A percentile compares a stretch with the other conserved stretches of the same genome.
phyloP scores from a whole-genome alignment of 2,888 invertebrate genomes.

The Amphipyra tragopoginis region DNA sequence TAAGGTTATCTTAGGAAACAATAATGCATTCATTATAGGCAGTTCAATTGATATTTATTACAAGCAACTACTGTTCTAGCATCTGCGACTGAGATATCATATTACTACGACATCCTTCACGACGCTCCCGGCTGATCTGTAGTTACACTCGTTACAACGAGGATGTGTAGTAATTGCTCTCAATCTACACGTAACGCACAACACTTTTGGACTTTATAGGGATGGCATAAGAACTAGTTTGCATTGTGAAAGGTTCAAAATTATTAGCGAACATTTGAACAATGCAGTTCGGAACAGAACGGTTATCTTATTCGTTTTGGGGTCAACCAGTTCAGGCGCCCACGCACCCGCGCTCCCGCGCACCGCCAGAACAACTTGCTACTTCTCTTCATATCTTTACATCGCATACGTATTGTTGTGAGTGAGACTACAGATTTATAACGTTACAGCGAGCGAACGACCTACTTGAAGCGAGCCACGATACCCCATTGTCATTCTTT shows the following conservation, averaged over 20 bases:
- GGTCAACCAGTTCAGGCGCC: conserved; percentile 64
- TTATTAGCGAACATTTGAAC: conserved; percentile 35
- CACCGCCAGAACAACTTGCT: background rate
- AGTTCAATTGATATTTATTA: no score
- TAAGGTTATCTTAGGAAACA: no score
- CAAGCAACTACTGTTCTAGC: background rate
- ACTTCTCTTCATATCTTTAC: conserved; percentile 10
- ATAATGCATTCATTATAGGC: no score
- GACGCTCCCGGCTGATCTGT: conserved; percentile 2
- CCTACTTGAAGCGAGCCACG: background rate
- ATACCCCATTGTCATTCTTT: conserved; percentile 13
- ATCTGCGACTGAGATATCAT: background rate
- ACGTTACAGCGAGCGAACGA: conserved; percentile 9
- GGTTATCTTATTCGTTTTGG: conserved; percentile 71
- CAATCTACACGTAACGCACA: conserved; percentile 14
- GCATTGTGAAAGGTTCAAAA: conserved; percentile 11
- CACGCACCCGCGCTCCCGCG: conserved; percentile 36
- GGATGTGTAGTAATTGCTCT: conserved; percentile 43
- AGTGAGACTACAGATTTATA: conserved; percentile 1
- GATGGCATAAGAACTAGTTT: conserved; percentile 29
- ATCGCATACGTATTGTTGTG: background rate
- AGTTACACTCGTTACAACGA: conserved; percentile 32
- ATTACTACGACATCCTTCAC: conserved; percentile 15
- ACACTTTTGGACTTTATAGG: conserved; percentile 21
- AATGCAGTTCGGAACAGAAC: conserved; percentile 59